These are phyloP conservation scores for Cacatua alba DNA, from an alignment of 2,113 vertebrate genomes.

Conservation along the genomic window DNA sequence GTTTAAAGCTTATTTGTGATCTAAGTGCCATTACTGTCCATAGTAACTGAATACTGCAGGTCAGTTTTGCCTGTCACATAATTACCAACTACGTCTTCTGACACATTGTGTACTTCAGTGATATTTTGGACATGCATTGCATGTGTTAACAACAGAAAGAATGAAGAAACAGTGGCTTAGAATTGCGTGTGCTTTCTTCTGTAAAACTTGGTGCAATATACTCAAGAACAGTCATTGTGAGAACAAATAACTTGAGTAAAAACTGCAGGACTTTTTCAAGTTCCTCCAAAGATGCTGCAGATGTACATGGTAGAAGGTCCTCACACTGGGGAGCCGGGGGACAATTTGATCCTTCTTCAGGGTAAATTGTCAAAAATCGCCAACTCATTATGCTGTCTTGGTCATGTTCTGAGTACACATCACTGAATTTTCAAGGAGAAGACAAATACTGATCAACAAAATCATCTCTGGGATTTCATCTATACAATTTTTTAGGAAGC, in stretches of 20 bases:
- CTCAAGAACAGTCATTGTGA: not conserved
- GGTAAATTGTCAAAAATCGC: not conserved
- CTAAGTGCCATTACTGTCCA: not conserved
- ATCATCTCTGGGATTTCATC: not conserved
- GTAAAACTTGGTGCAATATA: not conserved
- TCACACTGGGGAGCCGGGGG: not conserved
- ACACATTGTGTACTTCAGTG: not conserved
- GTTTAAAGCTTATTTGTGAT: not conserved
- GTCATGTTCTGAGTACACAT: not conserved
- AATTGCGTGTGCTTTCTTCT: not conserved
- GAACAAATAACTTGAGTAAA: not conserved
- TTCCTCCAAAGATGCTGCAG: not conserved
- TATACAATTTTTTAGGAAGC: not conserved
- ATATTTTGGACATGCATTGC: not conserved
- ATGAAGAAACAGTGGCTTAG: not conserved
- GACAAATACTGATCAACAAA: not conserved
- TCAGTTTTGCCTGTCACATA: not conserved
- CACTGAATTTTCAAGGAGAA: conserved; percentile 12
- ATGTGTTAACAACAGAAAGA: not conserved
- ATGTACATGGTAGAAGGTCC: not conserved
- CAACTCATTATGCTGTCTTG: not conserved
- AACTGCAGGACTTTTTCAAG: not conserved
- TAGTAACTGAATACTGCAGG: not conserved
- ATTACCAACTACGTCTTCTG: not conserved
- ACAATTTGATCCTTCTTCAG: not conserved